phyloP scores from a whole-genome alignment of 2,113 vertebrate genomes.

The Sialia sialis region DNA sequence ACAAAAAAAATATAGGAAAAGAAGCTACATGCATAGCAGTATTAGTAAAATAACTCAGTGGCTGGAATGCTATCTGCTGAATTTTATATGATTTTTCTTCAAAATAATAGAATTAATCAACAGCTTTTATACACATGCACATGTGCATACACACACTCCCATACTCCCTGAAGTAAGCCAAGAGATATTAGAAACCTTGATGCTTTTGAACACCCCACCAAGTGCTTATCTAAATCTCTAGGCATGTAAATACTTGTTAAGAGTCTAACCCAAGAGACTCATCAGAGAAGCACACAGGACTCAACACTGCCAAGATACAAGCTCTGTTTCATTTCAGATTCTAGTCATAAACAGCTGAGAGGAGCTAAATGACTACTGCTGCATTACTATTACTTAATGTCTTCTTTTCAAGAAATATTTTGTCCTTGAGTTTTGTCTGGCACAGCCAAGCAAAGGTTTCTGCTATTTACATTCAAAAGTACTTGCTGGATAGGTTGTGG shows the following conservation, averaged over 20 bases:
- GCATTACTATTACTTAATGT: not conserved
- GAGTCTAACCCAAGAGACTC: not conserved
- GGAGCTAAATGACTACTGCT: not conserved
- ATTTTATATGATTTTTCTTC: not conserved
- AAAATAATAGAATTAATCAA: not conserved
- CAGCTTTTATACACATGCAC: not conserved
- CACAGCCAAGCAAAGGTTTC: not conserved
- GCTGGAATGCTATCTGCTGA: not conserved
- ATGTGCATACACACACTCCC: accelerated
- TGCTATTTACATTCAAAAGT: not conserved
- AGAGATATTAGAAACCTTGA: not conserved
- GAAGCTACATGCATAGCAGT: not conserved
- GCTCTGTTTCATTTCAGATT: conserved; percentile 34
- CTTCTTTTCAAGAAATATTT: not conserved
- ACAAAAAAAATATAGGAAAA: not conserved
- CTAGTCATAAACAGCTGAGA: not conserved
- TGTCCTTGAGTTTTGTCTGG: not conserved
- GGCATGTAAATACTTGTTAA: conserved; percentile 33
- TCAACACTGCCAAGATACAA: not conserved
- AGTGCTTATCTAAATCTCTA: not conserved
- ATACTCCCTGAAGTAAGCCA: not conserved
- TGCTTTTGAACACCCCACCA: not conserved
- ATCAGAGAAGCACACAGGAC: not conserved
- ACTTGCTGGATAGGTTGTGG: not conserved
- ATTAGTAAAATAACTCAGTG: not conserved